Evolutionary conservation across 2,113 vertebrate genomes (phyloP), one percentile per base, ranked within the genome.

Genomic region (Hippocampus guttulatus): DNA sequence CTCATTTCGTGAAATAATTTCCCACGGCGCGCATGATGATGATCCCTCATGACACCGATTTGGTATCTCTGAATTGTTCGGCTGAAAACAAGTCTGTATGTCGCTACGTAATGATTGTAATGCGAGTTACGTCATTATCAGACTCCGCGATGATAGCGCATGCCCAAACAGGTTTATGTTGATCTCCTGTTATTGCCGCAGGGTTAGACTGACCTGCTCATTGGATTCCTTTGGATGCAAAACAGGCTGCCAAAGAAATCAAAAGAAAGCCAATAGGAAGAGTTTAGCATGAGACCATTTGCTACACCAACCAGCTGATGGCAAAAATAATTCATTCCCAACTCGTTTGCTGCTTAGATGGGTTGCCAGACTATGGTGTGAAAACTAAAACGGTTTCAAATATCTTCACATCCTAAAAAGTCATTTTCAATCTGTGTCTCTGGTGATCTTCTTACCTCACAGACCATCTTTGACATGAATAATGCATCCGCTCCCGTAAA

Each of bases 141-240:
- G 43, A 14, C 11, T 45, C 43, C 3, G 11, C 43, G 11, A 11
- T 45, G 43, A 11, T 15, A 45, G 15, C 9, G 11, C 43, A 45
- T 45, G 43, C 43, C 43, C 11, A 16, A 47, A 15, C 45, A 16
- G 3, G 45, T 49, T 49, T 49, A 16, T 15, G 14, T 49, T 49
- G 45, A 55, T 23, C 1, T 23, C 25, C n/a, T 14, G 25, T 25
- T 58, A 27, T 27, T 23, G 23, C 70, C 81, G 61, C 78, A 98
- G 96, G 97, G 97, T 67, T 96, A 99, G 90, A 93, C 94, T 27
- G 96, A 99, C 79, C 92, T 98, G 80, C 68, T 99, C 84, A 92
- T 92, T 92, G 0, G 96, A 98, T 78, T 94, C 95, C 47, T 64
- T 96, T 38, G 85, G 96, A 99, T 63, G 94, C 95, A 73, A 93